A percentile compares a stretch with the other conserved stretches of the same genome.
phyloP scores from a whole-genome alignment of 2,113 vertebrate species.

The Pachypanchax playfairii region DNA sequence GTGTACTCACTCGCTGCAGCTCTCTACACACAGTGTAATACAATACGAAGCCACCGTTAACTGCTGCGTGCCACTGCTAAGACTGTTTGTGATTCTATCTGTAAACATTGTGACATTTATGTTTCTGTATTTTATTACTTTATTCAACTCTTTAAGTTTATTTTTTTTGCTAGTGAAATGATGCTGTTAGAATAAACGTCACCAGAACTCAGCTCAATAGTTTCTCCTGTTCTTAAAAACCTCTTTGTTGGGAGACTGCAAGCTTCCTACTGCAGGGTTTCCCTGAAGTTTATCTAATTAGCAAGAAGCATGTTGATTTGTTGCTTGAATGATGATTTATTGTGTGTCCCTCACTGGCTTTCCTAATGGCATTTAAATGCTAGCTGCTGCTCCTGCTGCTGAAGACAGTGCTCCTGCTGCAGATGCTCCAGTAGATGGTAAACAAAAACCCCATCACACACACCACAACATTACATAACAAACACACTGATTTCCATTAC shows the following conservation, averaged over 20 bases:
- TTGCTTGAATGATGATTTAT: slow-evolving; percentile 24
- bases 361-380: slow-evolving; percentile 43
- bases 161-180: not conserved
- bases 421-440: slow-evolving; percentile 51
- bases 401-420: slow-evolving; percentile 27
- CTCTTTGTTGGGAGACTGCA: too few species aligned
- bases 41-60: slow-evolving; percentile 12
- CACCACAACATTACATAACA: not conserved
- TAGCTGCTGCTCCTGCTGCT: slow-evolving; percentile 34
- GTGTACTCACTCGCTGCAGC: slow-evolving; percentile 33
- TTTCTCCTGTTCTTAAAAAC: not conserved
- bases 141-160: not conserved
- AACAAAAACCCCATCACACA: slow-evolving; percentile 22
- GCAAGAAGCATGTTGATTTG: slow-evolving; percentile 11
- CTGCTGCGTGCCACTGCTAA: not conserved
- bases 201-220: not conserved
- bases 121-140: not conserved
- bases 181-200: not conserved
- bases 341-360: slow-evolving; percentile 35
- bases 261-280: slow-evolving; percentile 34
- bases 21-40: slow-evolving; percentile 4
- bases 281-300: slow-evolving; percentile 8
- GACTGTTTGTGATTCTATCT: slow-evolving; percentile 12
- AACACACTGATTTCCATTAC: not conserved
- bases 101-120: not conserved